phyloP scores from a whole-genome alignment of 2,113 vertebrate genomes.

The Narcine bancroftii region DNA sequence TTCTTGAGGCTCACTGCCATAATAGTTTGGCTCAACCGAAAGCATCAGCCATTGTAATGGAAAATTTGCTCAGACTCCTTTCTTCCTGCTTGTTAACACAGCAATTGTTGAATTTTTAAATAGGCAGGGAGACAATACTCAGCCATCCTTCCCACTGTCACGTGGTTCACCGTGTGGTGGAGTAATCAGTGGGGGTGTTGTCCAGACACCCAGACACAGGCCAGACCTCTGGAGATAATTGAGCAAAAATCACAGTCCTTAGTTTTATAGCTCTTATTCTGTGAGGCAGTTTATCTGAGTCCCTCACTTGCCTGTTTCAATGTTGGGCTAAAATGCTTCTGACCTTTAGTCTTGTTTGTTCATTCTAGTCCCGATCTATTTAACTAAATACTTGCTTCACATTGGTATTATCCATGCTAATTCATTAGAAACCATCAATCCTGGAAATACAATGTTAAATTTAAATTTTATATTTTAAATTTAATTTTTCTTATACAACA shows the following conservation, averaged over 20 bases:
- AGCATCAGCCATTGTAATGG: not conserved
- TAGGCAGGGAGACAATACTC: not conserved
- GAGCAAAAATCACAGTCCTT: not conserved
- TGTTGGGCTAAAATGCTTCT: not conserved
- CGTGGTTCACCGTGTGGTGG: too few relatives aligned
- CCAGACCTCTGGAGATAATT: not conserved
- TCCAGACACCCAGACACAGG: not conserved
- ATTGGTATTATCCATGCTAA: not conserved
- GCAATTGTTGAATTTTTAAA: not conserved
- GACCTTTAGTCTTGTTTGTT: not conserved
- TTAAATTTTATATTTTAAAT: too few relatives aligned
- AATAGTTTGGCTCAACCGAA: not conserved
- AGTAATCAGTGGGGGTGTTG: not conserved
- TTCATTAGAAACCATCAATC: constrained; percentile 7
- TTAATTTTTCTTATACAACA: too few relatives aligned
- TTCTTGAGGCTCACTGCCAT: not conserved
- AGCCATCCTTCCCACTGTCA: too few relatives aligned
- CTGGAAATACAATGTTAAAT: not conserved
- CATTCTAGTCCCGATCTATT: constrained; percentile 1
- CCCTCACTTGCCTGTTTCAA: not conserved
- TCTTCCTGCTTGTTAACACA: not conserved
- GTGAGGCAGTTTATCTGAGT: not conserved
- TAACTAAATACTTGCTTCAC: not conserved
- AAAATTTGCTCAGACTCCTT: not conserved
- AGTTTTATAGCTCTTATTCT: not conserved